Percentiles rank a stretch among this genome's conserved stretches.
phyloP scores from a whole-genome alignment of 2,113 vertebrate species.

The Cheilinus undulatus region DNA sequence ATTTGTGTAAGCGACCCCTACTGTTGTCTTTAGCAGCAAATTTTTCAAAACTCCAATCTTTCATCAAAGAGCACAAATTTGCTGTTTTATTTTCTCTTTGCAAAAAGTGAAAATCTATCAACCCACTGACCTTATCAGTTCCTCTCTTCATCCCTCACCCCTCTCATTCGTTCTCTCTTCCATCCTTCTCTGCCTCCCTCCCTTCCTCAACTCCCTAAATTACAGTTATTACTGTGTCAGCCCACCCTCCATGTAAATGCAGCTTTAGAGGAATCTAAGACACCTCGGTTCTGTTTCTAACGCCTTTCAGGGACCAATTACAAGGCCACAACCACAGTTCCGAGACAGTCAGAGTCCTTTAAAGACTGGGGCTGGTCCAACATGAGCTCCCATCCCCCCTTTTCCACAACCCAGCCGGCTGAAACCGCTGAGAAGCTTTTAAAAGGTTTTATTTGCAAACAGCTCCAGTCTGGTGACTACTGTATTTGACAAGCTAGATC shows the following conservation, averaged over 20 bases:
- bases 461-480: constrained; percentile 20
- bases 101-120: constrained; percentile 41
- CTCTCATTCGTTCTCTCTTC: constrained; percentile 10
- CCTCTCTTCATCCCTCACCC: constrained; percentile 33
- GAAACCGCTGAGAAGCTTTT: constrained; percentile 47
- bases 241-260: constrained; percentile 65
- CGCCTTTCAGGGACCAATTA: constrained; percentile 69
- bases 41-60: constrained; percentile 7
- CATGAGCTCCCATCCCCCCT: constrained; percentile 32
- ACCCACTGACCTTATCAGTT: constrained; percentile 21
- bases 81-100: constrained; percentile 18
- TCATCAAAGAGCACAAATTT: constrained; percentile 32
- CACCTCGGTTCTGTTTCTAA: constrained; percentile 58
- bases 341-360: constrained; percentile 50
- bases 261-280: constrained; percentile 52
- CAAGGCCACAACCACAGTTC: constrained; percentile 58
- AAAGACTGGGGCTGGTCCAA: constrained; percentile 51
- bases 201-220: constrained; percentile 64
- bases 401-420: constrained; percentile 49
- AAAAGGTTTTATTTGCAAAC: constrained; percentile 45
- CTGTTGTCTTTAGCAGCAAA: not conserved
- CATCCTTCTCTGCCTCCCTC: constrained; percentile 40
- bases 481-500: not conserved
- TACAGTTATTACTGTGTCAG: constrained; percentile 75
- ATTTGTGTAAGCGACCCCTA: not conserved